Base-by-base conservation (phyloP, 2,113 vertebrate species). In the Dermatemys mawii region DNA sequence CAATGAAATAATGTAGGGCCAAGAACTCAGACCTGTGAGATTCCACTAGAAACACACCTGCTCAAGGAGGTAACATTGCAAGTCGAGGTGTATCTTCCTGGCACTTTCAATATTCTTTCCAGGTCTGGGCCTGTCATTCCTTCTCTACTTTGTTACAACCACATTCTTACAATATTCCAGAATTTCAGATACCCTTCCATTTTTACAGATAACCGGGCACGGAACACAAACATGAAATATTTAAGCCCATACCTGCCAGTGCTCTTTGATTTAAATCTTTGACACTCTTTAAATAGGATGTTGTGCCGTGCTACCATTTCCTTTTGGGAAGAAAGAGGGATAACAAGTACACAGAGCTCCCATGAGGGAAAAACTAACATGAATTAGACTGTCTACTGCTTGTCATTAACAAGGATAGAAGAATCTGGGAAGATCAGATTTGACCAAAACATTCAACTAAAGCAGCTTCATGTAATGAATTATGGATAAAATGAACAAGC, bases 221-320 rank as follows among this genome's bases (percentile, higher is more conserved):
- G 83, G 17, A 91, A 41, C 10, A 82, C 24, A 55, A 73, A 88
- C 85, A 41, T 13, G 1, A 86, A 93, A 92, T 76, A 86, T 78
- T 80, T 83, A 49, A 90, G 84, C 9, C 2, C 1, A 29, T 53
- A 73, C 12, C 16, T 86, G 48, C 8, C 91, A 90, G 91, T 88
- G 85, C 81, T 44, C 50, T 63, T 53, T 57, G 84, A 93, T 90
- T 92, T 73, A 87, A 90, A 83, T 89, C 24, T 91, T 92, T 93
- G 90, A 78, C 38, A 11, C 38, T 75, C 5, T 41, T 86, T 90
- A 88, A 41, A 83, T 46, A 87, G 53, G 84, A 84, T 78, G 81
- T 44, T 48, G 11, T 0, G 0, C 55, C 51, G 48, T 84, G 29
- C 21, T 81, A 85, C 75, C 55, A 88, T 29, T 89, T 90, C 7